Evolutionary conservation across 2,113 vertebrate species (phyloP), one percentile per base, ranked within the genome.

Genomic region (Trogon surrucura): DNA sequence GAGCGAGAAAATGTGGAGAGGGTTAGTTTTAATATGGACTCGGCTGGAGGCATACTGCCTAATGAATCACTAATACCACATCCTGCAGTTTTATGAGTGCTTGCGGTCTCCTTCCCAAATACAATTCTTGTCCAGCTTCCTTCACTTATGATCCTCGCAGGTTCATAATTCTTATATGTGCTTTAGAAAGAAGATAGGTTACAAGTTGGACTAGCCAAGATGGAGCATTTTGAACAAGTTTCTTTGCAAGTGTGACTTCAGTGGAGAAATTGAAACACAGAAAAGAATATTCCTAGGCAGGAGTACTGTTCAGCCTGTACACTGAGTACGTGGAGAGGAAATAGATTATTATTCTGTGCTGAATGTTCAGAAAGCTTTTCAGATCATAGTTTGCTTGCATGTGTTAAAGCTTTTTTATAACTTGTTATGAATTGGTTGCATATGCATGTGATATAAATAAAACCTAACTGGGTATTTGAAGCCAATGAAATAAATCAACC

Each of bases 391-490:
- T 82, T 69, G 18, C 29, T 87, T 95, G 67, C 41, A 12, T 75
- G 44, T 61, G 29, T 50, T 44, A 38, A 64, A 79, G 29, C 3
- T 53, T 96, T 85, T 48, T 73, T 78, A 66, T 66, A 82, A 91
- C 34, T 32, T 11, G 2, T 5, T 58, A 21, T 84, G 83, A 94
- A 82, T 84, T 83, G 60, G 36, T 69, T 96, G 29, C 65, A 86
- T 38, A 64, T 20, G 62, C 13, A 54, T 78, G 32, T 58, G 64
- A 61, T 86, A 69, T 91, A 97, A 89, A 93, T 94, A 70, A 90
- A 80, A 93, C 14, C 45, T 78, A 91, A 85, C 48, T 91, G 30
- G 10, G 69, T 71, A 25, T 56, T 93, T 8, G 61, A 88, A 89
- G 58, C 54, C 32, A 25, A 48, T 50, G 29, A 57, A 90, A 51